A percentile compares a stretch with the other conserved stretches of the same genome.
These are phyloP conservation scores for Sminthopsis crassicaudata DNA, from an alignment of 2,113 vertebrate genomes.

Conservation along the genomic window DNA sequence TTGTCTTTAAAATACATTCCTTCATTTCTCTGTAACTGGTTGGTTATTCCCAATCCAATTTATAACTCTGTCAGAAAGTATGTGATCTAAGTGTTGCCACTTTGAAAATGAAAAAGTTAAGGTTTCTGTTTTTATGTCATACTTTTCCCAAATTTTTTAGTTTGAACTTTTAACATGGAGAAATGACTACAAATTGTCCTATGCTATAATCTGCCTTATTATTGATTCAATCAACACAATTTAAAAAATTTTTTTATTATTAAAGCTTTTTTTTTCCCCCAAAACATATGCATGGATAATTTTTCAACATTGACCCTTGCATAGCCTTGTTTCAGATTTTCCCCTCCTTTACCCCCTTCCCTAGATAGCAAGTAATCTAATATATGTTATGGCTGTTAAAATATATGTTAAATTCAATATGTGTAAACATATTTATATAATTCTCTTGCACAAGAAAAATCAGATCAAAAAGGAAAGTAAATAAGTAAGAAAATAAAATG, in stretches of 20 bases:
- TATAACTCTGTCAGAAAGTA: neutral
- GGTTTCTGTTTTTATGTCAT: neutral
- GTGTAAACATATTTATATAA: no score
- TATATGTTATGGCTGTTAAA: no score
- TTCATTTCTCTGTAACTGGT: neutral
- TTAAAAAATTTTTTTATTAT: neutral
- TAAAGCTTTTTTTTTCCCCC: no score
- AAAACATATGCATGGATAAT: no score
- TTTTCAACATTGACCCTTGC: no score
- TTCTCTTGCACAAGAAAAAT: no score
- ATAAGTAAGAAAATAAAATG: no score
- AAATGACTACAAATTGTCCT: neutral
- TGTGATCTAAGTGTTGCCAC: neutral
- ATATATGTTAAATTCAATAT: no score
- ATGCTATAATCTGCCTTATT: neutral
- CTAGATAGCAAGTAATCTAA: no score
- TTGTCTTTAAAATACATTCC: neutral
- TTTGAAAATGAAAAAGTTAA: neutral
- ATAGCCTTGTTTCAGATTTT: no score
- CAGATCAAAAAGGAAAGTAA: no score
- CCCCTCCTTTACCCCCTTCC: no score
- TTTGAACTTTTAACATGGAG: neutral
- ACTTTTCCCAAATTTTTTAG: neutral
- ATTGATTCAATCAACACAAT: neutral
- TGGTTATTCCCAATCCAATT: neutral